A percentile compares a stretch with the other conserved stretches of the same genome.
Conservation (phyloP, 2,113 vertebrate genomes). For the Leiothrix lutea region DNA sequence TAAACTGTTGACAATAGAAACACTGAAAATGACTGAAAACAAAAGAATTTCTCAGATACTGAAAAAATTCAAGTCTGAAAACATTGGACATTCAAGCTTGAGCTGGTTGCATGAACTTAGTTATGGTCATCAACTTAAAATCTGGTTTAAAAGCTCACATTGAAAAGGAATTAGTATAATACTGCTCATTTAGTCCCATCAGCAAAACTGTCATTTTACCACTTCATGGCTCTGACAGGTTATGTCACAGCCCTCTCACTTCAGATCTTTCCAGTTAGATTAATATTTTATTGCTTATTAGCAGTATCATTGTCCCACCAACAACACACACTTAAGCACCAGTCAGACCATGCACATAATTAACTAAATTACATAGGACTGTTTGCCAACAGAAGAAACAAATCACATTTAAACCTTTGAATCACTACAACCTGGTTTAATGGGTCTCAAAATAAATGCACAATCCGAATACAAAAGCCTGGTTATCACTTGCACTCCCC, state of each 20-base stretch:
- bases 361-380: background rate
- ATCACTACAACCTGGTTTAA: background rate
- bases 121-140: background rate
- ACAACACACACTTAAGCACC: background rate
- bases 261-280: background rate
- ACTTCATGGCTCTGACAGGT: background rate
- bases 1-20: background rate
- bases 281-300: background rate
- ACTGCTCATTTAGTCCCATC: background rate
- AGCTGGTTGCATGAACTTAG: background rate
- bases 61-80: background rate
- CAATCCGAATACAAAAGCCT: background rate
- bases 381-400: background rate
- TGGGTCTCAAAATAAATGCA: background rate
- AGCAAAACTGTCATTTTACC: background rate
- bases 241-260: background rate
- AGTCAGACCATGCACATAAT: background rate
- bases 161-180: background rate
- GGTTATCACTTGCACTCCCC: background rate
- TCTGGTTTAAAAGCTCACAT: background rate
- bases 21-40: background rate
- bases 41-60: background rate
- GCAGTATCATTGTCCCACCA: background rate
- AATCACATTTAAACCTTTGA: background rate
- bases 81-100: background rate